These are phyloP conservation scores for Glossosoma conforme DNA, from an alignment of 1,140 invertebrate genomes.

Conservation along the genomic window DNA sequence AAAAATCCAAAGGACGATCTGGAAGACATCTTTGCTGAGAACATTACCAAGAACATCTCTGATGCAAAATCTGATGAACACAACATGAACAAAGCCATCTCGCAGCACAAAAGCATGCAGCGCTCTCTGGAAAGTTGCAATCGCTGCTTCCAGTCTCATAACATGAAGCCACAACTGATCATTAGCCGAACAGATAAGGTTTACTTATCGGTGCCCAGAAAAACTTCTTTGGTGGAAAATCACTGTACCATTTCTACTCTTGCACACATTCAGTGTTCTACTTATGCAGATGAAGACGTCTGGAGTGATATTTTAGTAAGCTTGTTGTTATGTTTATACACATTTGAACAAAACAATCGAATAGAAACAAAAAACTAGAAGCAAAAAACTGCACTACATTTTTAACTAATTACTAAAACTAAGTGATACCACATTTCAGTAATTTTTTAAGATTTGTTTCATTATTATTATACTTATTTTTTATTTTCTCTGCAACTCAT, in stretches of 20 bases:
- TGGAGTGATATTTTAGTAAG: constrained; percentile 81
- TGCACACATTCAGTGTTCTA: constrained; percentile 71
- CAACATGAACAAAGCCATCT: constrained; percentile 65
- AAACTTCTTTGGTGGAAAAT: constrained; percentile 73
- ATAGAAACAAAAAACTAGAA: background rate
- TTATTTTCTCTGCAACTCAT: background rate
- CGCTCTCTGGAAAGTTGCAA: constrained; percentile 73
- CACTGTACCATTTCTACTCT: constrained; percentile 89
- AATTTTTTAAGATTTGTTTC: background rate
- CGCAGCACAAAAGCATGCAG: constrained; percentile 63
- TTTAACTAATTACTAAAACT: too few relatives aligned
- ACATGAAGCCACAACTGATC: constrained; percentile 83
- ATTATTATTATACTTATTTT: too few relatives aligned
- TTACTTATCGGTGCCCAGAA: constrained; percentile 75
- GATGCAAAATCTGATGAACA: constrained; percentile 58
- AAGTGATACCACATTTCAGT: background rate
- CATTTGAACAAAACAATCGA: too few relatives aligned
- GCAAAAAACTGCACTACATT: background rate
- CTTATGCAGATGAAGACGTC: constrained; percentile 87
- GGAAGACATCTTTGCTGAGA: constrained; percentile 82
- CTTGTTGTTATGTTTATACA: too few relatives aligned
- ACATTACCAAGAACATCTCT: constrained; percentile 59
- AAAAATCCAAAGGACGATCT: constrained; percentile 70
- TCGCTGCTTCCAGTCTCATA: constrained; percentile 75
- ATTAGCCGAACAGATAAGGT: constrained; percentile 75